Evolutionary conservation across 2,888 invertebrate genomes (phyloP).

Genomic region (Epistrophe grossulariae): DNA sequence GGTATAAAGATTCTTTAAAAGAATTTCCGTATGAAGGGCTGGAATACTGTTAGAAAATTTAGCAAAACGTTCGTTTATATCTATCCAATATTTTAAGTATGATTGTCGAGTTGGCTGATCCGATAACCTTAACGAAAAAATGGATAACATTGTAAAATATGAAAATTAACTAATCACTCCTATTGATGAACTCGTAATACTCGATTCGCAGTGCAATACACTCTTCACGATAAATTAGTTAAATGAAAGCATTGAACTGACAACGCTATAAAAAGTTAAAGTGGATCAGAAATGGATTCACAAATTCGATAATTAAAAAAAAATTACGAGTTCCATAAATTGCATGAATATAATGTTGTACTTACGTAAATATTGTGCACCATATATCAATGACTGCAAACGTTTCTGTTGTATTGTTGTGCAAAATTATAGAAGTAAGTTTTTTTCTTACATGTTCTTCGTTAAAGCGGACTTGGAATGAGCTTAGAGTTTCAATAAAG

Average conservation of each 20-base stretch:
- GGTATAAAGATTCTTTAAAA: conserved; percentile 43
- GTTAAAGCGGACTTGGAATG: not conserved
- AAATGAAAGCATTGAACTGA: too few relatives aligned
- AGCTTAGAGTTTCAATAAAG: not conserved
- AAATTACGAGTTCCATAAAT: too few relatives aligned
- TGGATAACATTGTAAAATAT: not conserved
- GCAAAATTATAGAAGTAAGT: not conserved
- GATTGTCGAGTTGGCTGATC: not conserved
- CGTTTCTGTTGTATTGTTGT: not conserved
- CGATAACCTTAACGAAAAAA: conserved; percentile 17
- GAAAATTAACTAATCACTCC: not conserved
- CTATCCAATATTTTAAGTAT: conserved; percentile 48
- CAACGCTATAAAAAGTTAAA: too few relatives aligned
- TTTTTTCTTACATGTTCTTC: not conserved
- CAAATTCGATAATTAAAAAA: too few relatives aligned
- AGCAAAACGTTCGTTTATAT: conserved; percentile 48
- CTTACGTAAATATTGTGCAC: conserved; percentile 50
- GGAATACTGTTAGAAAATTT: conserved; percentile 34
- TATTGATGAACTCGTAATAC: too few relatives aligned
- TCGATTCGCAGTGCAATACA: too few relatives aligned
- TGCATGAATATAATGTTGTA: not conserved
- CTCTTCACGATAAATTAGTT: too few relatives aligned
- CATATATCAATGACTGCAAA: conserved; percentile 48
- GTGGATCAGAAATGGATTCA: too few relatives aligned
- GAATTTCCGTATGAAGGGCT: conserved; percentile 43